Evolutionary conservation across 2,797 vertebrate genomes (phyloP).

Genomic region (Microctenopoma stevenorrisi): DNA sequence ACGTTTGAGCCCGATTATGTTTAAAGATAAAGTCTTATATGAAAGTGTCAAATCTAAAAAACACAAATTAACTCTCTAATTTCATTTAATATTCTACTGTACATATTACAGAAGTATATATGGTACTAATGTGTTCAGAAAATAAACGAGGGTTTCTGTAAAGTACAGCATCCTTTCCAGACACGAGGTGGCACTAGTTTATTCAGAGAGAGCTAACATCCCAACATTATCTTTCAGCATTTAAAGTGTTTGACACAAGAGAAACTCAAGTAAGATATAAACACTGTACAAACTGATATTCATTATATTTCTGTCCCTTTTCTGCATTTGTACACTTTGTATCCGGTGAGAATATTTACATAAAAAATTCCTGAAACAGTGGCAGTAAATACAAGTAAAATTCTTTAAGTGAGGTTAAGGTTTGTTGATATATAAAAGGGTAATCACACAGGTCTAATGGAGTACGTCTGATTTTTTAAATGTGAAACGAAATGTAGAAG

Average conservation of each 20-base stretch:
- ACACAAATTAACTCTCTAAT: neutral
- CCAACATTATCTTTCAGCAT: neutral
- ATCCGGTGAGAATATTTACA: neutral
- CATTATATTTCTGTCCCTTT: neutral
- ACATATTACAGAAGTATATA: too few species aligned
- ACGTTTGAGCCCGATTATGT: conserved; percentile 1
- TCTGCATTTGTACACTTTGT: neutral
- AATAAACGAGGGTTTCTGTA: neutral
- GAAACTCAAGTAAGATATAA: too few species aligned
- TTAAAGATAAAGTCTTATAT: neutral
- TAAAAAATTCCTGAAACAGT: neutral
- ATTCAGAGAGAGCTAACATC: neutral
- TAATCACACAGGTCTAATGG: neutral
- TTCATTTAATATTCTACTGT: neutral
- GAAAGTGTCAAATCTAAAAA: neutral
- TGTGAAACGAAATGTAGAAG: neutral
- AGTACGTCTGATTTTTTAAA: neutral
- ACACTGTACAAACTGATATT: too few species aligned
- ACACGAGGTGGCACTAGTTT: conserved; percentile 40
- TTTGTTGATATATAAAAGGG: neutral
- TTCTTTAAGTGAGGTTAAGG: neutral
- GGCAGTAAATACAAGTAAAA: too few species aligned
- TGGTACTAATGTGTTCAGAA: too few species aligned
- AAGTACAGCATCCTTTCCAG: conserved; percentile 6
- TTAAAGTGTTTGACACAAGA: neutral